Conservation (phyloP, 2,113 vertebrate species). For the Tragelaphus imberbis region DNA sequence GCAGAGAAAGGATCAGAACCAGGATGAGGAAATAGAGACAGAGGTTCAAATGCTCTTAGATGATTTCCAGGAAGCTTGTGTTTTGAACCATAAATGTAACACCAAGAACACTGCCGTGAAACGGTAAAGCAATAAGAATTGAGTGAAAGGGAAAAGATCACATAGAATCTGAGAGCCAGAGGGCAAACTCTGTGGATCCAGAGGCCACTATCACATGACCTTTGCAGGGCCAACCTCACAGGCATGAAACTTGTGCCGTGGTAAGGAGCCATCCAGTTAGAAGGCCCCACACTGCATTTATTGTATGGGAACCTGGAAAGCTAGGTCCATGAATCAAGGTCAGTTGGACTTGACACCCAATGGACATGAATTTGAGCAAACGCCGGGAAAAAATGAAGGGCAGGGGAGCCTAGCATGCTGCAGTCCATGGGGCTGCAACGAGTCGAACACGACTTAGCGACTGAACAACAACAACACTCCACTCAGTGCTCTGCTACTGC, state of each 20-base stretch:
- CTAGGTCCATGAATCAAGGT: not conserved
- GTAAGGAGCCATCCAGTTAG: not conserved
- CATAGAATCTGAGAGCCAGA: not conserved
- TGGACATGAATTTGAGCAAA: not conserved
- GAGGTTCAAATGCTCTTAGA: not conserved
- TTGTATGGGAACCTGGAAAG: not conserved
- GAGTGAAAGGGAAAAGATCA: not conserved
- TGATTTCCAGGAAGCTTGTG: not conserved
- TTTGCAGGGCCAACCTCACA: not conserved
- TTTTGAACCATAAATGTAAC: not conserved
- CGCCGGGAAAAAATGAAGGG: not conserved
- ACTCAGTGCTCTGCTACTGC: not conserved
- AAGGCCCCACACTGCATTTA: not conserved
- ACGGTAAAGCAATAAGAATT: not conserved
- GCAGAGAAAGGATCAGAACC: not conserved
- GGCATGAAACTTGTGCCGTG: not conserved
- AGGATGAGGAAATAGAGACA: not conserved
- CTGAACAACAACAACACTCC: not conserved
- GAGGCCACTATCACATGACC: accelerated
- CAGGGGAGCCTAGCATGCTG: not conserved
- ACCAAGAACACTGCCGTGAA: not conserved
- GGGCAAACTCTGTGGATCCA: not conserved
- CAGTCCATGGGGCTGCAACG: not conserved
- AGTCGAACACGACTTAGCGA: not conserved
- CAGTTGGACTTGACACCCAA: not conserved